Conservation (phyloP, 2,888 invertebrate genomes). For the Caenorhabditis angaria region DNA sequence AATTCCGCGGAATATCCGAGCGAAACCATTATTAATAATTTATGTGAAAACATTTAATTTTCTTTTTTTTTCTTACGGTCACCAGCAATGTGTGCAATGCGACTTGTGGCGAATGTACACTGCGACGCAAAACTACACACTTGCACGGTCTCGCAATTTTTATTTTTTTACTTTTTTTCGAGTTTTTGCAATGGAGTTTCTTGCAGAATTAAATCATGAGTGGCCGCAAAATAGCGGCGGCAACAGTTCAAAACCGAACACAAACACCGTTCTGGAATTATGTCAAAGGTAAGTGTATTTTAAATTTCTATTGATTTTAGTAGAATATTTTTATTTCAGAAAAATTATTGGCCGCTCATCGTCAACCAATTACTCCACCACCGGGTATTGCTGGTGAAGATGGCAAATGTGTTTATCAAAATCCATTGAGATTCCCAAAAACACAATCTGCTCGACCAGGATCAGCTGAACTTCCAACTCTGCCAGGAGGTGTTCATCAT, state of each 20-base stretch:
- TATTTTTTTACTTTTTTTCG: neutral
- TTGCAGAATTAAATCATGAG: slow-evolving; percentile 25
- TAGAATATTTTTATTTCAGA: slow-evolving; percentile 23
- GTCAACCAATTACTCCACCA: slow-evolving; percentile 61
- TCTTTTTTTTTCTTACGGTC: neutral
- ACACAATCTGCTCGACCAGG: slow-evolving; percentile 78
- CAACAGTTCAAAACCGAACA: slow-evolving; percentile 62
- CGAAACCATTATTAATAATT: too few relatives aligned
- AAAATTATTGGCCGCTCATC: slow-evolving; percentile 63
- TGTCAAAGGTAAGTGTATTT: slow-evolving; percentile 42
- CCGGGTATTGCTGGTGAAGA: slow-evolving; percentile 64
- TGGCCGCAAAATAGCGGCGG: slow-evolving; percentile 62
- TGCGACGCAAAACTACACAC: slow-evolving; percentile 18
- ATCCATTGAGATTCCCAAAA: slow-evolving; percentile 67
- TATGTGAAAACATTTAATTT: too few relatives aligned
- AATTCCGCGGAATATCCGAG: too few relatives aligned
- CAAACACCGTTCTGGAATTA: slow-evolving; percentile 68
- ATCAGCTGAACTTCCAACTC: slow-evolving; percentile 78
- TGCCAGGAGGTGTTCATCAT: slow-evolving; percentile 83
- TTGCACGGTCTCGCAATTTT: slow-evolving; percentile 7
- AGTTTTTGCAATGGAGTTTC: neutral
- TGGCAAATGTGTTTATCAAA: slow-evolving; percentile 62
- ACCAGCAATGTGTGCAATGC: neutral
- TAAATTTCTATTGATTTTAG: neutral
- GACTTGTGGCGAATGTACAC: slow-evolving; percentile 10